Base-by-base conservation (phyloP, 2,888 invertebrate species). In the Pachydiplax longipennis region DNA sequence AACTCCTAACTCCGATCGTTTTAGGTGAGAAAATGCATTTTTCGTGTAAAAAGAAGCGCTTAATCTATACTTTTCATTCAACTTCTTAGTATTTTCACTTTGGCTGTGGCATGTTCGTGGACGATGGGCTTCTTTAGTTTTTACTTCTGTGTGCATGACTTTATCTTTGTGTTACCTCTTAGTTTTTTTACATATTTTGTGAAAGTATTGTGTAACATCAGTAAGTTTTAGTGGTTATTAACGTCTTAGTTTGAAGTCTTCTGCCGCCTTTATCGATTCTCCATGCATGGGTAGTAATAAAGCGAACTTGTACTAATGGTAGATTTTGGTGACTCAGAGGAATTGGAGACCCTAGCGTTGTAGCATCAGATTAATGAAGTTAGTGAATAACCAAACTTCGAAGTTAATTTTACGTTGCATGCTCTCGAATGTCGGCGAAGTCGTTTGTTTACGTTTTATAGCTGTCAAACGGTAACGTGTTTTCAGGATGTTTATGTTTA, bases 291-390 rank as follows among this genome's bases (percentile, higher is more conserved):
- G 87, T 35, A 31, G 83, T 61, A 87, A 65, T 87, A 87, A 87
- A 87, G 87, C 40, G 37, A 37, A 40, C 87, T 22, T 87, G 65
- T 87, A 61, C 61, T 87, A 87, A 61, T 87, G 87, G 87, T 87
- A 87, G 87, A 61, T 87, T 87, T 87, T n/a, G 61, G 65, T 87
- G 87, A 87, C 87, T 87, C 87, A 65, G 87, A 44, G 10, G 40
- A 65, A 22, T 35, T 40, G 87, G 61, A 37, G 35, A 58, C 35
- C 37, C 22, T 40, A 40, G 61, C 37, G 61, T 87, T 13, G 18
- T 61, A 37, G 18, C 37, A 35, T 87, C 13, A 12, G 37, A n/a
- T 53, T 15, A 53, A 2, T 2, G 5, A 18, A n/a, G 37, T 18
- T 22, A 6, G 35, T 37, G 61, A n/a, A 40, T n/a, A 37, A 22